These are phyloP conservation scores for Gavia stellata DNA, from an alignment of 2,113 vertebrate genomes.

Conservation along the genomic window DNA sequence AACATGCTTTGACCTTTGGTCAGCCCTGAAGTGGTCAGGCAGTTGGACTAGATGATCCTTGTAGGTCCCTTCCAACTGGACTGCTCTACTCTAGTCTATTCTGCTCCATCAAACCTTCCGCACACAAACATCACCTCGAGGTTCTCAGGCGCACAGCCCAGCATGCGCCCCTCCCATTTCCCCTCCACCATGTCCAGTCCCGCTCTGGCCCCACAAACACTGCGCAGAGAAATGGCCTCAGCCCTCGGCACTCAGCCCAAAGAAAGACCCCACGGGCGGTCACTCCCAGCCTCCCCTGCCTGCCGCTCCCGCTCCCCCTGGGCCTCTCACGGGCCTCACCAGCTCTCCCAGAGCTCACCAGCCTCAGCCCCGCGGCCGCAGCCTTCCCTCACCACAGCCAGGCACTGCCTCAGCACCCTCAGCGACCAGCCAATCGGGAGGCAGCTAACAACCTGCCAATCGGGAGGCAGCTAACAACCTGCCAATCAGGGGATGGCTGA, in stretches of 20 bases:
- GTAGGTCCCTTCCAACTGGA: background rate
- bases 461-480: no score
- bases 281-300: background rate
- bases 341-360: background rate
- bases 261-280: background rate
- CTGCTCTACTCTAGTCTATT: background rate
- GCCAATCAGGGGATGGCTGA: no score
- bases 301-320: no score
- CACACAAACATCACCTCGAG: background rate
- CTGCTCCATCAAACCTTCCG: background rate
- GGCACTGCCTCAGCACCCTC: background rate
- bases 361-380: rapidly evolving
- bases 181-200: no score
- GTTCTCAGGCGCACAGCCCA: background rate
- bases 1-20: background rate
- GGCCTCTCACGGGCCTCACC: background rate
- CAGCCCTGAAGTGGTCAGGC: background rate
- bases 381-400: background rate
- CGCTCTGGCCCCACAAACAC: background rate
- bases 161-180: background rate
- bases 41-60: background rate
- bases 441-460: no score
- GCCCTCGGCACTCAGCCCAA: background rate
- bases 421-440: no score
- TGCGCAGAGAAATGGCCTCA: background rate